Evolutionary conservation across 2,113 vertebrate species (phyloP).

Genomic region (Cichladusa arquata): DNA sequence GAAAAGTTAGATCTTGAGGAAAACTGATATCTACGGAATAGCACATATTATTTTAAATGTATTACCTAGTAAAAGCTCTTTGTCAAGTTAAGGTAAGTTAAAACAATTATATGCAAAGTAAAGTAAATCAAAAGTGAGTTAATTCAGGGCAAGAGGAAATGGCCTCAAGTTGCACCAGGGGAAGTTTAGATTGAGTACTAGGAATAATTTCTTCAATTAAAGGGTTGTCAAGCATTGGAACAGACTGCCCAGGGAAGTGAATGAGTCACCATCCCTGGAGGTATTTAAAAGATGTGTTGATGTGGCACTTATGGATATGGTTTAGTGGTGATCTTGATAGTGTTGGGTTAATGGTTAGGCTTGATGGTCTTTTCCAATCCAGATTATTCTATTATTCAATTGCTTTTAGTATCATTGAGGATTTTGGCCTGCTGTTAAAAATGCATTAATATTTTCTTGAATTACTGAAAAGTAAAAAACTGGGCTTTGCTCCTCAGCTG

Average conservation of each 20-base stretch:
- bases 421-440: neutral
- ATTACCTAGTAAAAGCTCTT: neutral
- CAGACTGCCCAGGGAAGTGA: neutral
- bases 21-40: neutral
- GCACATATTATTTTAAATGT: neutral
- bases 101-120: neutral
- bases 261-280: neutral
- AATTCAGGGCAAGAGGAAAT: neutral
- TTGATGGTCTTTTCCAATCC: neutral
- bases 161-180: too few species aligned
- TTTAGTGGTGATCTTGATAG: neutral
- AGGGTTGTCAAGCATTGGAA: neutral
- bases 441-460: neutral
- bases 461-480: neutral
- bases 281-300: neutral
- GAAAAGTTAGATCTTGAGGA: neutral
- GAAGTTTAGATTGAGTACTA: neutral
- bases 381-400: neutral
- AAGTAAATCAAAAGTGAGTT: neutral
- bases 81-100: neutral
- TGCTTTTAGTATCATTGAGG: neutral
- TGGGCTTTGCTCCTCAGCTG: neutral
- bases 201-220: neutral
- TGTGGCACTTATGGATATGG: neutral
- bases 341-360: neutral